phyloP scores from a whole-genome alignment of 2,113 vertebrate species.

The Macrotis lagotis region DNA sequence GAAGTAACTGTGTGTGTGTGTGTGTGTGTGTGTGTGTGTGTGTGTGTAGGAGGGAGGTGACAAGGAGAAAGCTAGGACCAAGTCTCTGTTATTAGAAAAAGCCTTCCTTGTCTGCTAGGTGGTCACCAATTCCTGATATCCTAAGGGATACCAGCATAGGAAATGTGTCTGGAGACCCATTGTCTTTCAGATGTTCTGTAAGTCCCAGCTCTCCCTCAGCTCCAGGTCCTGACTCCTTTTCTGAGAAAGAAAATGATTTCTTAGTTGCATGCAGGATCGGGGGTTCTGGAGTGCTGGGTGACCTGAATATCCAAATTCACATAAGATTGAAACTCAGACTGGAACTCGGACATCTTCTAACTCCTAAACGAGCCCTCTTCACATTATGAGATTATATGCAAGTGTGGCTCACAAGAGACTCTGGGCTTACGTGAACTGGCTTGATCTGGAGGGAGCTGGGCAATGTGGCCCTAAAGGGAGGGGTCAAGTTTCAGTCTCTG shows the following conservation, averaged over 20 bases:
- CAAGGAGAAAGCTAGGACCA: not conserved
- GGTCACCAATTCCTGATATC: not conserved
- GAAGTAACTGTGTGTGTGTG: not conserved
- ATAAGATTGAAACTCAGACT: not conserved
- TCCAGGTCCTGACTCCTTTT: not conserved
- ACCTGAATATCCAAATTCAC: not conserved
- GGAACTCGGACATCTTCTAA: not conserved
- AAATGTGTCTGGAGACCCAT: not conserved
- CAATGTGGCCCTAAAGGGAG: not conserved
- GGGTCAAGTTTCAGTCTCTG: not conserved
- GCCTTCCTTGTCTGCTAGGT: not conserved
- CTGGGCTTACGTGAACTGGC: not conserved
- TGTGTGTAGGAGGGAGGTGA: too few relatives aligned
- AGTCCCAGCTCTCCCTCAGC: not conserved
- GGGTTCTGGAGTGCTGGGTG: not conserved
- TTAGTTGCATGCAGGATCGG: not conserved
- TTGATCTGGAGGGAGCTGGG: not conserved
- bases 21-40: too few relatives aligned
- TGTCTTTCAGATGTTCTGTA: not conserved
- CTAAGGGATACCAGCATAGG: not conserved
- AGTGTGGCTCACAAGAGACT: not conserved
- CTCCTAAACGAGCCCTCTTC: not conserved
- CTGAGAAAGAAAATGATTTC: not conserved
- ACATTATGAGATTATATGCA: not conserved
- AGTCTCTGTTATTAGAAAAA: not conserved